These are phyloP conservation scores for mouse (Mus musculus) DNA, from an alignment of 2,113 vertebrate genomes.

Conservation along the genomic window DNA sequence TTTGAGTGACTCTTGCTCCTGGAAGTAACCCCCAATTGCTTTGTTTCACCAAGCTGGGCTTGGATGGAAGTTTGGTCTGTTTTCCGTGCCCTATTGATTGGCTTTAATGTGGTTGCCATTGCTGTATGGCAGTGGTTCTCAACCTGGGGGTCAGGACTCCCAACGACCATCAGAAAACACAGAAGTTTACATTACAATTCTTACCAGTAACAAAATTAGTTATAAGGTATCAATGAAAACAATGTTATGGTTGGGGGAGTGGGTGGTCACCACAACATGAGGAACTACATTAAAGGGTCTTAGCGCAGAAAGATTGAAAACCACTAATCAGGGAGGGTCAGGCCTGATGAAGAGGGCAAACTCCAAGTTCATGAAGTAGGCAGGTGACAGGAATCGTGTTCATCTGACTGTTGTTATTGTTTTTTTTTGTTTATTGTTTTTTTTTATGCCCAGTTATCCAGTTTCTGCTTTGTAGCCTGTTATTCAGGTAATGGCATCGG, in stretches of 20 bases:
- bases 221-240: background rate
- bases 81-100: background rate
- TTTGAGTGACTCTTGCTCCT: background rate
- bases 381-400: background rate
- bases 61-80: background rate
- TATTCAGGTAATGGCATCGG: background rate
- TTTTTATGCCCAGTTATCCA: background rate
- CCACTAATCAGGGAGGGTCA: background rate
- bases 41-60: background rate
- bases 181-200: background rate
- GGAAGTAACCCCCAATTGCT: background rate
- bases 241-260: background rate
- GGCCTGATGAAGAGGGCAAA: background rate
- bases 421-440: background rate
- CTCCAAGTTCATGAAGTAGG: background rate
- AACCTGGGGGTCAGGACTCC: background rate
- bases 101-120: accelerated
- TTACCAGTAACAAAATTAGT: background rate
- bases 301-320: background rate
- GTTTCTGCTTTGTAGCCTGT: background rate
- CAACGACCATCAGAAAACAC: background rate
- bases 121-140: background rate
- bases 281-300: background rate
- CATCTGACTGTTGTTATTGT: no score
- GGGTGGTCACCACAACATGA: background rate